Evolutionary conservation across 2,797 vertebrate species (phyloP).

Genomic region (Telmatherina bonti): DNA sequence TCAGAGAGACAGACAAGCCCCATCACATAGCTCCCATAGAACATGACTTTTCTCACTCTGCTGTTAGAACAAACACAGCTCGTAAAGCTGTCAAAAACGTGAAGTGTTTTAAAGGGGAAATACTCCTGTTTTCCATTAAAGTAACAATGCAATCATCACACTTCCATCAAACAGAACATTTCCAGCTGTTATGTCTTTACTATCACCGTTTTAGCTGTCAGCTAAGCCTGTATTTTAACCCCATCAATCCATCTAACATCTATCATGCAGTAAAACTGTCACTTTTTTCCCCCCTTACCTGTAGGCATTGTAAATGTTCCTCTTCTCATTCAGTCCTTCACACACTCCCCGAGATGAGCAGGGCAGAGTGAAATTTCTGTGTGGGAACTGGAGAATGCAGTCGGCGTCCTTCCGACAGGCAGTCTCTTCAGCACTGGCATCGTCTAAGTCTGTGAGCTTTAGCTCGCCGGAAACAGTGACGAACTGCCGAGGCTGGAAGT

Average conservation of each 20-base stretch:
- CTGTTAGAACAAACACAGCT: constrained; percentile 60
- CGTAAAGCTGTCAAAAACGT: constrained; percentile 69
- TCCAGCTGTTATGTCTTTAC: constrained; percentile 47
- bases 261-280: constrained; percentile 44
- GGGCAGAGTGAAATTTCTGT: constrained; percentile 85
- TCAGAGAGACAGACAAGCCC: constrained; percentile 49
- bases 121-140: constrained; percentile 10
- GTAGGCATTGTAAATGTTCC: constrained; percentile 94
- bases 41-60: constrained; percentile 56
- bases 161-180: constrained; percentile 31
- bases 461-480: constrained; percentile 89
- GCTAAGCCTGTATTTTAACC: constrained; percentile 43
- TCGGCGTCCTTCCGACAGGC: constrained; percentile 81
- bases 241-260: constrained; percentile 44
- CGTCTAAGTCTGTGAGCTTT: constrained; percentile 93
- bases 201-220: constrained; percentile 49
- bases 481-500: constrained; percentile 95
- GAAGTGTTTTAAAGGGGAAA: constrained; percentile 24
- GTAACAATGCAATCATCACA: constrained; percentile 49
- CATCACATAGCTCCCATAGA: constrained; percentile 60
- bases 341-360: constrained; percentile 84
- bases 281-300: constrained; percentile 79
- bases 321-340: constrained; percentile 89
- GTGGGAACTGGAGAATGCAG: constrained; percentile 88
- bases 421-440: constrained; percentile 85